Evolutionary conservation across 92 coral and sea anemone species (phyloP), one percentile per base, ranked within the genome.

Genomic region (Metridium senile): DNA sequence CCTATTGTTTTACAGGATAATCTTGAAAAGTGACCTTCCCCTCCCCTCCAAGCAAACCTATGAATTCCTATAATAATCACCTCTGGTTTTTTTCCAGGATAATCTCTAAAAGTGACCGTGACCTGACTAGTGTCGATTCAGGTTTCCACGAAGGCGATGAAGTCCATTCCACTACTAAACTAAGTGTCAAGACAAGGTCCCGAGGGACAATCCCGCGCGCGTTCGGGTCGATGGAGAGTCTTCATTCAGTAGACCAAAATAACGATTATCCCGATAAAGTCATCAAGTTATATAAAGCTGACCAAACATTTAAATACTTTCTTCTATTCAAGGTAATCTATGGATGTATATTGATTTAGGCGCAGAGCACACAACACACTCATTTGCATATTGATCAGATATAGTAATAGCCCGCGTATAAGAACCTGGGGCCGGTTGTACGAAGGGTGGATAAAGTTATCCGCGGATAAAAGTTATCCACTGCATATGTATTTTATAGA

Each of bases 221-320:
- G 35, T 92, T 92, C 62, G 97, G 97, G 21, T 92, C 97, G 30
- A 69, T 84, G 52, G 97, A 92, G 74, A 88, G 93, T 77, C 77
- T 92, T 1, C 47, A 83, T 25, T 75, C 97, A 0, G 85, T 86
- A 20, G 91, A 84, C 17, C 97, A 89, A 64, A 64, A 58, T 31
- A 62, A 75, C 3, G 97, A 92, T 19, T 78, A 85, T 76, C 99
- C 97, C 11, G 99, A 96, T 73, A 91, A 86, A 58, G 99, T 96
- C 33, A 84, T 92, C 56, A 88, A 85, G 56, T 71, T 96, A 27
- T 96, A 82, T 79, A 89, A 89, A 68, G 96, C 98, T 39, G 99
- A 96, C 65, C 99, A 96, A 80, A 93, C 99, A n/a, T 93, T 88
- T 70, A 96, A 86, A 71, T 93, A 89, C 74, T 96, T 96, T 46